Conservation (phyloP, 2,888 invertebrate genomes). For the Rhagophthalmus giganteus region DNA sequence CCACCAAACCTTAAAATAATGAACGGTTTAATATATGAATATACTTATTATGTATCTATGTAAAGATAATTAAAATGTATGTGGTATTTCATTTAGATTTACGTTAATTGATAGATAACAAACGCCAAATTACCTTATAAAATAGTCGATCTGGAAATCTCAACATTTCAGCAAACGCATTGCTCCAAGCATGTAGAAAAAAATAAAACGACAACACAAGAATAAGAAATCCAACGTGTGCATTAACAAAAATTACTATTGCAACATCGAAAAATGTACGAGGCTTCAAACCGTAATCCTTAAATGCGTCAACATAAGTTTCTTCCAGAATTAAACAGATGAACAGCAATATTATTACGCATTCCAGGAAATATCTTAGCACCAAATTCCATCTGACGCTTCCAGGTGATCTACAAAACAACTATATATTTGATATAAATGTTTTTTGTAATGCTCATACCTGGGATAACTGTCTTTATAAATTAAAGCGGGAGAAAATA, state of each 20-base stretch:
- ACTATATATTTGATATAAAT: too few species aligned
- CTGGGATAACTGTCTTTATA: conserved; percentile 85
- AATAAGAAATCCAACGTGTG: conserved; percentile 73
- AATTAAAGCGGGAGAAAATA: conserved; percentile 87
- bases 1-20: conserved; percentile 86
- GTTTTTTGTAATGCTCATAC: conserved; percentile 59
- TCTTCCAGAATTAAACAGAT: conserved; percentile 80
- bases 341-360: conserved; percentile 76
- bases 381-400: conserved; percentile 77
- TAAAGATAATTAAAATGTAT: too few species aligned
- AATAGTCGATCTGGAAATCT: conserved; percentile 85
- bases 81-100: too few species aligned
- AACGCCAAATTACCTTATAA: conserved; percentile 63
- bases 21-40: too few species aligned
- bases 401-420: conserved; percentile 64
- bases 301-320: conserved; percentile 71
- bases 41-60: too few species aligned
- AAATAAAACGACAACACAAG: conserved; percentile 69
- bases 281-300: conserved; percentile 60
- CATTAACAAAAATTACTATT: conserved; percentile 69
- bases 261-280: conserved; percentile 58
- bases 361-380: conserved; percentile 70
- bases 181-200: conserved; percentile 88
- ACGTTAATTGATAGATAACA: too few species aligned
- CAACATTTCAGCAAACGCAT: conserved; percentile 87